Percentiles rank a stretch among this genome's conserved stretches.
phyloP scores from a whole-genome alignment of 2,888 invertebrate genomes.

The Sclerodermus sp. region DNA sequence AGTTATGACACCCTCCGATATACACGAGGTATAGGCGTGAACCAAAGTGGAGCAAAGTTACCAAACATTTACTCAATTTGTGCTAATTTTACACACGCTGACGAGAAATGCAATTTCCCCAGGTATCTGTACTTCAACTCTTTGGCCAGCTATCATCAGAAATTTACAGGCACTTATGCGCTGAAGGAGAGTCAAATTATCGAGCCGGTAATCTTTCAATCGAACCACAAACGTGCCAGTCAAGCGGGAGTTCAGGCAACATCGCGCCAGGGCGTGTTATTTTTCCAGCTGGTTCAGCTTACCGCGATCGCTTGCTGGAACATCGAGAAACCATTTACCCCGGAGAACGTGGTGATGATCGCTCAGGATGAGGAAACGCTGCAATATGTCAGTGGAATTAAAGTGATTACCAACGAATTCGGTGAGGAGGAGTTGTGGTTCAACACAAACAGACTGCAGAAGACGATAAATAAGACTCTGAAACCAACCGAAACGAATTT shows the following conservation, averaged over 20 bases:
- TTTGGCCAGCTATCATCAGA: slow-evolving; percentile 51
- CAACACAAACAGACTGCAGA: slow-evolving; percentile 54
- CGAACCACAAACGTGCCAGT: slow-evolving; percentile 47
- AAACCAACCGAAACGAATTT: slow-evolving; percentile 48
- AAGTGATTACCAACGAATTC: slow-evolving; percentile 41
- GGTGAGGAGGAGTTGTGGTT: slow-evolving; percentile 54
- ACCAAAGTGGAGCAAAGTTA: too few species aligned
- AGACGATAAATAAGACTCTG: slow-evolving; percentile 48
- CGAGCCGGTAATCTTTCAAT: slow-evolving; percentile 47
- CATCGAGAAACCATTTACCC: slow-evolving; percentile 49
- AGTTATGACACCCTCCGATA: too few species aligned
- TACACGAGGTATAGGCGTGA: too few species aligned
- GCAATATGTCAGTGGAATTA: slow-evolving; percentile 55
- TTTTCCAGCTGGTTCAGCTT: slow-evolving; percentile 54
- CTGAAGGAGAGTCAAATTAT: slow-evolving; percentile 39
- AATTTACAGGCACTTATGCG: slow-evolving; percentile 43
- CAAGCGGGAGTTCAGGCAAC: slow-evolving; percentile 55
- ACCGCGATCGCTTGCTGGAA: slow-evolving; percentile 57
- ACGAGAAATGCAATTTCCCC: slow-evolving; percentile 27
- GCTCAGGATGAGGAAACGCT: slow-evolving; percentile 44
- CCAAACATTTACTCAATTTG: too few species aligned
- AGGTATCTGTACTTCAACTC: slow-evolving; percentile 56
- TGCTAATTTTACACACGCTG: not conserved
- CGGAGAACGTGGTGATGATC: slow-evolving; percentile 48
- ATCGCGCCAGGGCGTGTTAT: slow-evolving; percentile 50